phyloP scores from a whole-genome alignment of 2,888 invertebrate genomes.

The Diadegma fenestrale region DNA sequence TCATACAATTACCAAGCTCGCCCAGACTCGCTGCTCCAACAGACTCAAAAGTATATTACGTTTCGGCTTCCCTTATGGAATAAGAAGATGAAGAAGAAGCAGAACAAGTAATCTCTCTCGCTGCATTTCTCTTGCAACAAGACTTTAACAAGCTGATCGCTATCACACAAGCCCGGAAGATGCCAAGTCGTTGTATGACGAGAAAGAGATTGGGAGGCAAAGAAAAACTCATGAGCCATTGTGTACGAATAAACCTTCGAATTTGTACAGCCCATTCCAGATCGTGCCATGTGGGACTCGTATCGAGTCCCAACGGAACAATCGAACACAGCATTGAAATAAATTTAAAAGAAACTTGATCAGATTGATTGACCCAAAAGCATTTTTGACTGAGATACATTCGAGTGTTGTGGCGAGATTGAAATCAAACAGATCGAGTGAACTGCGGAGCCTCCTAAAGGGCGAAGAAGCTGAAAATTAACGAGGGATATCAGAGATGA shows the following conservation, averaged over 20 bases:
- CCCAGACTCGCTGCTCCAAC: conserved; percentile 59
- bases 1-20: conserved; percentile 70
- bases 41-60: conserved; percentile 61
- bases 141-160: conserved; percentile 83
- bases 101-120: conserved; percentile 62
- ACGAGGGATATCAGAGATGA: conserved; percentile 49
- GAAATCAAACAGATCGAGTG: not conserved
- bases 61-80: conserved; percentile 64
- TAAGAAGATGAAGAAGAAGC: conserved; percentile 38
- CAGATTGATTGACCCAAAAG: not conserved
- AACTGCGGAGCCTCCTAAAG: not conserved
- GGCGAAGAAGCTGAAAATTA: conserved; percentile 40
- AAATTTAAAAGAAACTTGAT: not conserved
- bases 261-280: conserved; percentile 80
- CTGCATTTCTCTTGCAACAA: conserved; percentile 64
- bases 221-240: conserved; percentile 3
- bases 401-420: not conserved
- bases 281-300: not conserved
- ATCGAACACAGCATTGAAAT: not conserved
- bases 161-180: conserved; percentile 74
- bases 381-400: conserved; percentile 3
- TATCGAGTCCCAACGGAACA: not conserved
- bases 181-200: conserved; percentile 8
- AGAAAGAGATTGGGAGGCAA: conserved; percentile 22
- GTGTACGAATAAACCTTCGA: conserved; percentile 42